Base-by-base conservation (phyloP, 2,888 invertebrate species). In the Brachyptera putata region DNA sequence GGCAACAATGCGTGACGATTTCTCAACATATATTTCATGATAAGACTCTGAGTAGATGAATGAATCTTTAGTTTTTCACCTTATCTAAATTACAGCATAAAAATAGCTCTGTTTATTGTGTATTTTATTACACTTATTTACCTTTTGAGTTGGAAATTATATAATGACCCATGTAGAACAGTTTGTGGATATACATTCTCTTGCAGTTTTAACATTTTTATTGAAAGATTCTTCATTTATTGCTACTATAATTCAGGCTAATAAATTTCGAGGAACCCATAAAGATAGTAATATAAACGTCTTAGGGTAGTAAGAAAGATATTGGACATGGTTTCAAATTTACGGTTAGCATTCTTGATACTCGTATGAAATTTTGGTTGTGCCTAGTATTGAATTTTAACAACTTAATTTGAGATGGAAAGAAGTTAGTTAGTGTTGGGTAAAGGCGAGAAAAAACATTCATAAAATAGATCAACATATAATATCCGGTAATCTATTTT, bases 61-160 rank as follows among this genome's bases (percentile, higher is more conserved):
- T 24, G 46, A 21, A 24, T 21, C 24, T 24, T n/a, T 46, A 3
- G 24, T 46, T 46, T 21, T 22, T 41, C 16, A 46, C 21, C 46
- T 46, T 46, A 46, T 46, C 46, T 46, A n/a, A 46, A 46, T 24
- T 22, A n/a, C 46, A 22, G n/a, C n/a, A 24, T 24, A 24, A 46
- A 46, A 21, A 46, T 22, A 46, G 22, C 24, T 4, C 9, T 46
- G n/a, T 24, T 24, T 24, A 24, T 24, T 46, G n/a, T 46, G n/a
- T 21, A n/a, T 46, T 46, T 46, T 46, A 46, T 22, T 46, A 46
- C n/a, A 46, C 24, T n/a, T 24, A 22, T 24, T 46, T 46, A 46
- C 46, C 21, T 24, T 46, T n/a, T n/a, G 24, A 24, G n/a, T 21
- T 24, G 46, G 22, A 46, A 41, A 21, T 24, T n/a, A n/a, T n/a